Conservation (phyloP, 2,113 vertebrate species). For the Miniopterus natalensis region DNA sequence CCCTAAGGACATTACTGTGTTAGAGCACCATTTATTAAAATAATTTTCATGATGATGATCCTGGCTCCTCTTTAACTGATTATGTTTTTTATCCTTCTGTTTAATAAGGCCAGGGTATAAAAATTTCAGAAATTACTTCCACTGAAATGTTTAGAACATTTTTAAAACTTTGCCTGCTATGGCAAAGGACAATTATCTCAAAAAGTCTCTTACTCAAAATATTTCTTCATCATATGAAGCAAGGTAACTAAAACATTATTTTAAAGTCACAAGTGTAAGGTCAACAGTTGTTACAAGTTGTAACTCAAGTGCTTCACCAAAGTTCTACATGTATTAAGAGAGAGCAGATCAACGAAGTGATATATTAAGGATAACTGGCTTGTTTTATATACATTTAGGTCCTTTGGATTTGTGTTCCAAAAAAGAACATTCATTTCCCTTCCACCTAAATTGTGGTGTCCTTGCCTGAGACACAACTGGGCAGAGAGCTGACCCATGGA, state of each 20-base stretch:
- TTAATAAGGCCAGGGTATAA: conserved; percentile 24
- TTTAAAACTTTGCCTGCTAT: conserved; percentile 37
- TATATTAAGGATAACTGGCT: conserved; percentile 42
- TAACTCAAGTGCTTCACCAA: conserved; percentile 27
- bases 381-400: background rate
- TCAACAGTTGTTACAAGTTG: conserved; percentile 35
- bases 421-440: conserved; percentile 24
- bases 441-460: background rate
- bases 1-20: background rate
- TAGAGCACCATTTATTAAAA: conserved; percentile 20
- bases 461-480: background rate
- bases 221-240: conserved; percentile 57
- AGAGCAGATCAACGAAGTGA: background rate
- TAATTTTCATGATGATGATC: conserved; percentile 55
- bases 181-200: conserved; percentile 44
- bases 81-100: conserved; percentile 38
- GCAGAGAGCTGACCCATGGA: background rate
- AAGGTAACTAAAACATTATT: conserved; percentile 28
- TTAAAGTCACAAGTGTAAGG: conserved; percentile 20
- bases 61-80: conserved; percentile 49
- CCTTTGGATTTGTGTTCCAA: conserved; percentile 26
- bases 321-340: conserved; percentile 32
- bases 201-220: conserved; percentile 34
- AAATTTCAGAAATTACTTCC: conserved; percentile 60
- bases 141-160: conserved; percentile 53